phyloP scores from a whole-genome alignment of 2,888 invertebrate species.

The Drosophila yooni region DNA sequence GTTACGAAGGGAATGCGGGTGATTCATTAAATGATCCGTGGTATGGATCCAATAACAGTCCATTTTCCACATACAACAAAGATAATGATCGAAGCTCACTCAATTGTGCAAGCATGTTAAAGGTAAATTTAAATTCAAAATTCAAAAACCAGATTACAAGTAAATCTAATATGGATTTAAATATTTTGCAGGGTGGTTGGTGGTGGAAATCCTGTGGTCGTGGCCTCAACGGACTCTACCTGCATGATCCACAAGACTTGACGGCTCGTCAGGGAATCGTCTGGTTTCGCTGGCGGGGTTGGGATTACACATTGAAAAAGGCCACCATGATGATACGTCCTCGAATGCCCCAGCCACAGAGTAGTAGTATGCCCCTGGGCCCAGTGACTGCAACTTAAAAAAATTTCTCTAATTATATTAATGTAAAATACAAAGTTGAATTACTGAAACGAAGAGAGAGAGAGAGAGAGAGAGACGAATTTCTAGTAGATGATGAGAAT shows the following conservation, averaged over 20 bases:
- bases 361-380: conserved; percentile 52
- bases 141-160: neutral
- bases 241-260: conserved; percentile 95
- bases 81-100: conserved; percentile 96
- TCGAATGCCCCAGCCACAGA: conserved; percentile 80
- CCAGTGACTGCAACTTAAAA: conserved; percentile 65
- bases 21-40: conserved; percentile 97
- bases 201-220: conserved; percentile 98
- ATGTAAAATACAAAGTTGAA: conserved; percentile 31
- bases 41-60: conserved; percentile 97
- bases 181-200: conserved; percentile 90
- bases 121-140: conserved; percentile 83
- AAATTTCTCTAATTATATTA: conserved; percentile 38
- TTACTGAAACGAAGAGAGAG: conserved; percentile 19
- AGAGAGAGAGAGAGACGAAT: conserved; percentile 31
- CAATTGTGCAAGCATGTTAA: conserved; percentile 96
- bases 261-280: conserved; percentile 96
- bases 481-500: conserved; percentile 58
- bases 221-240: conserved; percentile 94
- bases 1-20: conserved; percentile 95
- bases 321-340: conserved; percentile 97
- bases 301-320: conserved; percentile 96
- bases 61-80: conserved; percentile 96
- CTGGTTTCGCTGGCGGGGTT: conserved; percentile 98
- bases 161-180: neutral